Evolutionary conservation across 2,888 invertebrate genomes (phyloP), one percentile per base, ranked within the genome.

Genomic region (Hirtodrosophila trivittata): DNA sequence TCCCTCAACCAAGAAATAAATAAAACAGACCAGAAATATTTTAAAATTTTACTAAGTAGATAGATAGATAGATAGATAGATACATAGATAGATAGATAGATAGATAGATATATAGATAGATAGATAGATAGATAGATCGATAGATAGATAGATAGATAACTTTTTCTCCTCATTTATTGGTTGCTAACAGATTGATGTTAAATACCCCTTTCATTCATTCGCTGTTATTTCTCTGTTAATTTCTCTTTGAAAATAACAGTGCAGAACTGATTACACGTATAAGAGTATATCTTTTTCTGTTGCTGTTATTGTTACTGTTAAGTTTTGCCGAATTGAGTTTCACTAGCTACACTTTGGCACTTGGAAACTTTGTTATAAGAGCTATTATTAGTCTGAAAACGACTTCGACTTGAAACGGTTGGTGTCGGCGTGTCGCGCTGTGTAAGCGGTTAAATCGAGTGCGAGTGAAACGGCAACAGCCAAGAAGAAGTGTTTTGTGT

Each of bases 391-490:
- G 70, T 71, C 74, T 74, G 49, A 45, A 71, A 55, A 25, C 68
- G 68, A 70, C 74, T 70, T 68, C 57, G 74, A 73, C 47, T 71
- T 57, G 38, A 25, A 33, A 49, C 51, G 72, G 72, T 75, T 64
- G 56, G 16, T 65, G 28, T 56, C 9, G 10, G 52, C 52, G 77
- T 41, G 66, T 63, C 14, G 57, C 42, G 55, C 39, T 35, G 47
- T 55, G 43, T 56, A 7, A 70, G 66, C 71, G 65, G 51, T 38
- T 47, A 59, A 55, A 56, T 56, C 41, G 55, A 30, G 76, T 80
- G 74, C 46, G 70, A 76, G 74, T 54, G 84, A 76, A 64, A 76
- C 37, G 57, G 64, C 59, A 62, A 46, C 49, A 71, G 47, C 38
- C 46, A 60, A 52, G 38, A 42, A 52, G 38, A 41, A 68, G 56